phyloP scores from a whole-genome alignment of 2,888 invertebrate genomes.

The Galerucella calmariensis region DNA sequence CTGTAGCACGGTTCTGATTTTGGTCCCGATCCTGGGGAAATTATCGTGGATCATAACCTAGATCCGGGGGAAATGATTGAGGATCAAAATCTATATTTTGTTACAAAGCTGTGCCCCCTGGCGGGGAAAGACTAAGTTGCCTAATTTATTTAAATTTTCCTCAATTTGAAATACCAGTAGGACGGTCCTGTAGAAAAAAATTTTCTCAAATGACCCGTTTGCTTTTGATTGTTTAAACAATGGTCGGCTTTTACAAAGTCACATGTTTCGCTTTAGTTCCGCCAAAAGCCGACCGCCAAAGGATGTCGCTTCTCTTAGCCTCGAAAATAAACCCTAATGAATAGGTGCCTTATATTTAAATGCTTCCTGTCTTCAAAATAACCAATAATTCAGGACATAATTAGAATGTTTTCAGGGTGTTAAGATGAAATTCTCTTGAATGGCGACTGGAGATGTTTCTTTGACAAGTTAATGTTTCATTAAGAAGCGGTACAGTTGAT shows the following conservation, averaged over 20 bases:
- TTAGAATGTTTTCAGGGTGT: conserved; percentile 54
- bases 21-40: too few species aligned
- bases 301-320: conserved; percentile 57
- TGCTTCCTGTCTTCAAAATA: conserved; percentile 62
- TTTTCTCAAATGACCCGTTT: conserved; percentile 57
- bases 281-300: conserved; percentile 59
- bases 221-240: conserved; percentile 60
- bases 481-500: conserved; percentile 15
- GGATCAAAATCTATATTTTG: too few species aligned
- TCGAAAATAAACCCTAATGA: conserved; percentile 59
- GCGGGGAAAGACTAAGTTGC: too few species aligned
- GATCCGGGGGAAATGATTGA: too few species aligned
- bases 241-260: conserved; percentile 58
- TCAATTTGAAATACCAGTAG: neutral
- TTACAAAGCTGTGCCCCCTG: too few species aligned
- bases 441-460: conserved; percentile 19
- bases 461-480: conserved; percentile 28
- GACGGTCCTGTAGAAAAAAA: conserved; percentile 51
- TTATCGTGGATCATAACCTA: too few species aligned
- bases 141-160: too few species aligned
- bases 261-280: conserved; percentile 63
- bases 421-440: conserved; percentile 46
- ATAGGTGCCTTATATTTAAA: conserved; percentile 62
- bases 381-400: conserved; percentile 59
- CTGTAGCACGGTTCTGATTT: too few species aligned